Conservation (phyloP, 1,140 invertebrate genomes). For the Hetaerina americana region DNA sequence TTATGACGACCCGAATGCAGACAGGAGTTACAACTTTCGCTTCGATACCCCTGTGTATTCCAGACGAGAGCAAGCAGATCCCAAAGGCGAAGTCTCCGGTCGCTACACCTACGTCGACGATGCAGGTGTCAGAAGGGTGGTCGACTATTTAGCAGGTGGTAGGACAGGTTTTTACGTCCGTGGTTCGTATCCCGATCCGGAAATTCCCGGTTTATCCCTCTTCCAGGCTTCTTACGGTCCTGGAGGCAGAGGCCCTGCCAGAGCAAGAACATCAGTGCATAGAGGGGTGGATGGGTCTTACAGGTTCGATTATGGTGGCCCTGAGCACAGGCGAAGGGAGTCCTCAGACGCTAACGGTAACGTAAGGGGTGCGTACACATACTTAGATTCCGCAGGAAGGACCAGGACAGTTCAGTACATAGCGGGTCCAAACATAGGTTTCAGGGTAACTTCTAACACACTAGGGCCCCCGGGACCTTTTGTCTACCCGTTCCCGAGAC, state of each 20-base stretch:
- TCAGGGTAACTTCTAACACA: slow-evolving; percentile 46
- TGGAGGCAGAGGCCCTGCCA: slow-evolving; percentile 32
- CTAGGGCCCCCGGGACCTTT: neutral
- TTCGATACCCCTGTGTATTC: slow-evolving; percentile 48
- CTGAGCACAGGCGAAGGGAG: slow-evolving; percentile 54
- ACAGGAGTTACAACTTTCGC: slow-evolving; percentile 52
- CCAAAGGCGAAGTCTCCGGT: slow-evolving; percentile 36
- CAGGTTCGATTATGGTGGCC: slow-evolving; percentile 39
- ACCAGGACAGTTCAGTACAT: slow-evolving; percentile 58
- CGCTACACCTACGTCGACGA: slow-evolving; percentile 54
- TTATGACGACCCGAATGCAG: slow-evolving; percentile 46
- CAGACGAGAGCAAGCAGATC: slow-evolving; percentile 46
- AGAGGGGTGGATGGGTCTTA: slow-evolving; percentile 46
- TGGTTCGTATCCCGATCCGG: slow-evolving; percentile 48
- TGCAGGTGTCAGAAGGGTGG: slow-evolving; percentile 52
- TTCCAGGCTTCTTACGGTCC: slow-evolving; percentile 25
- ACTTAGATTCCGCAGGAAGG: slow-evolving; percentile 55
- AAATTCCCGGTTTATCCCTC: slow-evolving; percentile 35
- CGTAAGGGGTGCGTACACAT: slow-evolving; percentile 57
- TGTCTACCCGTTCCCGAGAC: neutral
- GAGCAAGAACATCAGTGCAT: slow-evolving; percentile 45
- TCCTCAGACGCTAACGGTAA: slow-evolving; percentile 50
- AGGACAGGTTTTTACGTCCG: slow-evolving; percentile 57
- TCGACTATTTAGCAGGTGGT: slow-evolving; percentile 54
- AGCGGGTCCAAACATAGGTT: slow-evolving; percentile 59